phyloP scores from a whole-genome alignment of 2,888 invertebrate species.

The Zygaena filipendulae region DNA sequence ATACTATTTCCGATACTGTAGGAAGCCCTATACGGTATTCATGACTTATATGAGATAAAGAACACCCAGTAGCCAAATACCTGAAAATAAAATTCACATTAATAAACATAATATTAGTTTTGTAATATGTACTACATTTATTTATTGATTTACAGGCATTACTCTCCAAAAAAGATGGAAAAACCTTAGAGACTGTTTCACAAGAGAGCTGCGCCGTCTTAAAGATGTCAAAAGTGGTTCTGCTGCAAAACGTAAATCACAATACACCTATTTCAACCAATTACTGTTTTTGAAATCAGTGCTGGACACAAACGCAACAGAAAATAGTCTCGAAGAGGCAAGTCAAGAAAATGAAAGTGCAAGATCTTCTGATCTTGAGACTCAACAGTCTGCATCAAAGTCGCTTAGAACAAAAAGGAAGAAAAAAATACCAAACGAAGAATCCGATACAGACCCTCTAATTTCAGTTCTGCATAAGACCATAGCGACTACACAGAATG shows the following conservation, averaged over 20 bases:
- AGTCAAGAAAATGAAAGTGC: constrained; percentile 14
- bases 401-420: constrained; percentile 14
- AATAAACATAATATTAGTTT: constrained; percentile 7
- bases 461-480: constrained; percentile 11
- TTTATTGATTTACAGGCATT: constrained; percentile 6
- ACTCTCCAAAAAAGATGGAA: constrained; percentile 6
- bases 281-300: constrained; percentile 12
- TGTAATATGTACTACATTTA: constrained; percentile 7
- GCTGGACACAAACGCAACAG: constrained; percentile 10
- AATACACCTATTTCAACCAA: constrained; percentile 13
- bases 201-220: constrained; percentile 12
- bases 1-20: constrained; percentile 4
- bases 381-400: constrained; percentile 13
- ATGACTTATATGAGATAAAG: no score
- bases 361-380: constrained; percentile 14
- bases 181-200: constrained; percentile 11
- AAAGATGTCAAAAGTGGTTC: constrained; percentile 13
- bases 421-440: constrained; percentile 13
- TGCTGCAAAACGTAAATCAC: constrained; percentile 12
- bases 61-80: no score
- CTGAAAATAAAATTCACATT: no score
- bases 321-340: constrained; percentile 12
- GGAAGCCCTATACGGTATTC: constrained; percentile 2
- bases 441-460: constrained; percentile 12
- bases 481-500: constrained; percentile 11